Base-by-base conservation (phyloP, 1,140 invertebrate genomes). In the Drosophila pachea region DNA sequence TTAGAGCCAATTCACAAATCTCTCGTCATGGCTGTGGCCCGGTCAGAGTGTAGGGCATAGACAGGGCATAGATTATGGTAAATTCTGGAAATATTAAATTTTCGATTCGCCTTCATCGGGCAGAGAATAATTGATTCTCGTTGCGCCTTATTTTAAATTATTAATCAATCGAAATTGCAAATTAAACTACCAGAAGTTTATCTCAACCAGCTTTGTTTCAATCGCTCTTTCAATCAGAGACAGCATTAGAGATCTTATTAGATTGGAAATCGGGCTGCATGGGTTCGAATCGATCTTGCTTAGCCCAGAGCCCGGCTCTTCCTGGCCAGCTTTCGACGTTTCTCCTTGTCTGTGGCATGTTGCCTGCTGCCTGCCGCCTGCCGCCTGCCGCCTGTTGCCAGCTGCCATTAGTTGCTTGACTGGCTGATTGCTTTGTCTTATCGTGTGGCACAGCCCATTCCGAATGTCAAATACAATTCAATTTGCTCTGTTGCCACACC, bases 371-470 rank as follows among this genome's bases (percentile, higher is more conserved):
- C 53, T n/a, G n/a, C n/a, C n/a, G n/a, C n/a, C n/a, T 55, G 54
- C 36, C 70, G 66, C 66, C 78, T 45, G 71, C 55, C 76, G 55
- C 66, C 67, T 50, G 54, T 42, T 74, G 68, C 60, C 79, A 50
- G 73, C 56, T 81, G 56, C 67, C 67, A 74, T 69, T 81, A 69
- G 56, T 61, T 70, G 62, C 32, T 56, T 70, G 55, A 70, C 65
- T 84, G 81, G 86, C 81, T 84, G 81, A 84, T 86, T 84, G 81
- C 81, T 84, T 86, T 84, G 81, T 81, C 76, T 86, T 81, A 86
- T 86, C 81, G 63, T 58, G 48, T 73, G 61, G 38, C 74, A 53
- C 69, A 49, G 61, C 47, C 14, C 42, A 11, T 4, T 35, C 14
- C 35, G n/a, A 63, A 63, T 35, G 53, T 55, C 76, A 63, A 79